Conservation (phyloP, 2,113 vertebrate species). For the Mesoclemmys tuberculata region DNA sequence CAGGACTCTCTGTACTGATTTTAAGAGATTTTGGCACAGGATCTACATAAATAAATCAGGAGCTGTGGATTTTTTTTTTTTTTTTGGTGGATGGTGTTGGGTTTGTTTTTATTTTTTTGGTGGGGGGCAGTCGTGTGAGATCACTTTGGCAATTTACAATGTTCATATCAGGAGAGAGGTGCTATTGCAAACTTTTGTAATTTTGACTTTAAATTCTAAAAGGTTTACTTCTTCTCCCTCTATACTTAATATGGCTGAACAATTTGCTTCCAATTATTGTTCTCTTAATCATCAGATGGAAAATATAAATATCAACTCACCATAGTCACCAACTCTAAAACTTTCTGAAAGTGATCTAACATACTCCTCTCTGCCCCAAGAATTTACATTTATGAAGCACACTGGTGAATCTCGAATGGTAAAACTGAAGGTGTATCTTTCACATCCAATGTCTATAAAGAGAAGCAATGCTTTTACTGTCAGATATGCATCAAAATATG, state of each 20-base stretch:
- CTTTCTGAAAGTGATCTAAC: slow-evolving; percentile 84
- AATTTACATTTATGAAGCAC: slow-evolving; percentile 87
- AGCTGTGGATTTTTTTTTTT: not conserved
- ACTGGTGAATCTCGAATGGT: slow-evolving; percentile 90
- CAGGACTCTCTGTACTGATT: not conserved
- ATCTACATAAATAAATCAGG: not conserved
- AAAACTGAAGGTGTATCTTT: slow-evolving; percentile 91
- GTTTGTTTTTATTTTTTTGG: not conserved
- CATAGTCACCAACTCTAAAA: slow-evolving; percentile 91
- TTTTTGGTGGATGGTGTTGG: not conserved
- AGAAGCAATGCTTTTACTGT: not conserved
- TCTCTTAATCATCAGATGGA: slow-evolving; percentile 46
- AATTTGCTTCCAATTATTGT: slow-evolving; percentile 49
- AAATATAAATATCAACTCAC: slow-evolving; percentile 76
- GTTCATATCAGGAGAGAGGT: not conserved
- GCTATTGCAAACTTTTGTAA: slow-evolving; percentile 55
- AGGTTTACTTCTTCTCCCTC: slow-evolving; percentile 20
- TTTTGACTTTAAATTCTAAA: slow-evolving; percentile 4
- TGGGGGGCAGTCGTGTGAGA: not conserved
- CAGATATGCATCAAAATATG: rapidly evolving
- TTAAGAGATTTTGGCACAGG: not conserved
- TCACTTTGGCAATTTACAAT: not conserved
- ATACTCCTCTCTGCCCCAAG: slow-evolving; percentile 90
- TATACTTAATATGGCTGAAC: slow-evolving; percentile 3
- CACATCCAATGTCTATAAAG: slow-evolving; percentile 87